Evolutionary conservation across 2,888 invertebrate genomes (phyloP), one percentile per base, ranked within the genome.

Genomic region (Spilarctia lutea): DNA sequence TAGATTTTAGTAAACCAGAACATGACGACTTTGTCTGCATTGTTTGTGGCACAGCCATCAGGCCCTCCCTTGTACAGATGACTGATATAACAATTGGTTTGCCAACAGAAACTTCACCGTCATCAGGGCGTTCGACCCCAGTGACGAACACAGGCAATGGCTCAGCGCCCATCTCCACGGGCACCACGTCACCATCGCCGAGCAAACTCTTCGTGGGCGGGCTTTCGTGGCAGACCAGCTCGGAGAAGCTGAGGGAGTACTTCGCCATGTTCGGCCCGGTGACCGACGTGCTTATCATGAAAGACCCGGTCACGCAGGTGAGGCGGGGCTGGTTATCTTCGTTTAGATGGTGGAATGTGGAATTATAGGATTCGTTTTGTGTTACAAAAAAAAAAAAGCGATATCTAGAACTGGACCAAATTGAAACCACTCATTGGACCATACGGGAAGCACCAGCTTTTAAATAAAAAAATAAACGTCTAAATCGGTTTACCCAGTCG

Each of bases 271-370:
- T 98, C 88, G 99, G 99, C 76, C 97, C 98, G 10, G 98, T 99
- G 83, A 98, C 98, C 52, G 98, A 99, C 91, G 98, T 99, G 75
- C 97, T 98, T 80, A 98, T 99, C 88, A 98, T 99, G 98, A 98
- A 98, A 96, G 98, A 99, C 93, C 98, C 98, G 1, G 98, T 98
- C 63, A 98, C 98, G 82, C 98, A 98, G 98, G 98, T 98, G 82
- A 89, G 92, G 7, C 27, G 67, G 13, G 39, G 33, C 27, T 45
- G 30, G 24, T 42, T 33, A 45, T 71, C 35, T 24, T 45, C n/a
- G 45, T 39, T 68, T 4, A n/a, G 18, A 27, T 42, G 39, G 30
- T 69, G 73, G 42, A 52, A 69, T 74, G 73, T 68, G 48, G 48
- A 63, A 73, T 73, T 33, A 68, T 39, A n/a, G 33, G 18, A 13